A percentile compares a stretch with the other conserved stretches of the same genome.
Conservation (phyloP, 1,140 invertebrate species). For the Drosophila littoralis region DNA sequence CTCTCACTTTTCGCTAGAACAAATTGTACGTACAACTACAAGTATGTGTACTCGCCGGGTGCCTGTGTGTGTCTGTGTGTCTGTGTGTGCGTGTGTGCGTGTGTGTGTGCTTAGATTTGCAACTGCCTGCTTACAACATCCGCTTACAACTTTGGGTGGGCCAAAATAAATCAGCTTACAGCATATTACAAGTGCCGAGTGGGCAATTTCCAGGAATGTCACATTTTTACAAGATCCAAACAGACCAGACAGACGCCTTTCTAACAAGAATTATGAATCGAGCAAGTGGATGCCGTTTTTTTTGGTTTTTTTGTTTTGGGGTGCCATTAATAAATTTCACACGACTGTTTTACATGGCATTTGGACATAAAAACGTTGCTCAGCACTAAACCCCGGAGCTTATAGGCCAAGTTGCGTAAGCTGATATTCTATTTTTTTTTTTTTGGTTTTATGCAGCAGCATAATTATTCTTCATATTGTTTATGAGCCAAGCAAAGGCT, state of each 20-base stretch:
- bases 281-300: slow-evolving; percentile 34
- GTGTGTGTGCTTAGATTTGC: slow-evolving; percentile 60
- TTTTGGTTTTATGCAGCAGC: slow-evolving; percentile 64
- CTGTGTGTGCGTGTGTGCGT: not conserved
- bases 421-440: slow-evolving; percentile 37
- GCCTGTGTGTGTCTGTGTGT: too few relatives aligned
- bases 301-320: not conserved
- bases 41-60: not conserved
- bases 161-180: slow-evolving; percentile 55
- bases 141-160: slow-evolving; percentile 62
- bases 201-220: slow-evolving; percentile 61
- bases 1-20: slow-evolving; percentile 61
- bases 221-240: slow-evolving; percentile 33
- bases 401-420: slow-evolving; percentile 63
- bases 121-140: slow-evolving; percentile 67
- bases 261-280: slow-evolving; percentile 47
- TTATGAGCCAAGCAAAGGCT: slow-evolving; percentile 51
- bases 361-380: slow-evolving; percentile 18
- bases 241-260: slow-evolving; percentile 54
- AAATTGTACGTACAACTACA: not conserved
- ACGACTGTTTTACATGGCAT: slow-evolving; percentile 62
- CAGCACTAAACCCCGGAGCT: slow-evolving; percentile 9
- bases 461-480: slow-evolving; percentile 82
- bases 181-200: slow-evolving; percentile 23
- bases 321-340: slow-evolving; percentile 80